These are phyloP conservation scores for Galerucella calmariensis DNA, from an alignment of 2,888 invertebrate genomes.

Conservation along the genomic window DNA sequence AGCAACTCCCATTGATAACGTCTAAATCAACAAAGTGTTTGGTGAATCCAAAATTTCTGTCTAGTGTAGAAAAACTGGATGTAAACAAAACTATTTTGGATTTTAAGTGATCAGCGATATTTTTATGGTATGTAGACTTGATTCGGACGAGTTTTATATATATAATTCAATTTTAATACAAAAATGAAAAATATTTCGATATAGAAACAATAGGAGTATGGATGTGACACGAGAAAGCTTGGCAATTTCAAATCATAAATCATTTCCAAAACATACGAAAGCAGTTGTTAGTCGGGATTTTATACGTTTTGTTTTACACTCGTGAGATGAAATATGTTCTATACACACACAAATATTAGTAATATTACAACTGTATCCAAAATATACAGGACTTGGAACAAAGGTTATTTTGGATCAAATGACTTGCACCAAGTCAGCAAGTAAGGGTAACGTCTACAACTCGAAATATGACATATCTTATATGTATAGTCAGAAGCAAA, in stretches of 20 bases:
- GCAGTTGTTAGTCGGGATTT: background rate
- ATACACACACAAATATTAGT: background rate
- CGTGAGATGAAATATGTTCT: background rate
- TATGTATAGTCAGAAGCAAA: too few relatives aligned
- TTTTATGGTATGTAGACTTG: background rate
- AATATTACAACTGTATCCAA: background rate
- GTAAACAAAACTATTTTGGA: background rate
- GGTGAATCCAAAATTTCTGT: too few relatives aligned
- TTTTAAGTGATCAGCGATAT: slow-evolving; percentile 20
- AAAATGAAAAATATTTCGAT: background rate
- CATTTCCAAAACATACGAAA: background rate
- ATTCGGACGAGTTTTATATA: background rate
- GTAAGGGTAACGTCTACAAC: too few relatives aligned
- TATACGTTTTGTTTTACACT: background rate
- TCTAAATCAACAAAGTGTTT: too few relatives aligned
- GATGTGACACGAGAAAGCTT: background rate
- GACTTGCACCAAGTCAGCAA: too few relatives aligned
- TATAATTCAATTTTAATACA: slow-evolving; percentile 7
- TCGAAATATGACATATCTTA: too few relatives aligned
- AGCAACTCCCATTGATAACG: too few relatives aligned
- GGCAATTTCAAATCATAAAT: background rate
- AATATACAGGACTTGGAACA: background rate
- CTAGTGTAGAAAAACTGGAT: too few relatives aligned
- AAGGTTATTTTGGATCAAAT: too few relatives aligned
- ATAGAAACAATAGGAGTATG: background rate